Base-by-base conservation (phyloP, 2,113 vertebrate genomes). In the Rhodinocichla rosea region DNA sequence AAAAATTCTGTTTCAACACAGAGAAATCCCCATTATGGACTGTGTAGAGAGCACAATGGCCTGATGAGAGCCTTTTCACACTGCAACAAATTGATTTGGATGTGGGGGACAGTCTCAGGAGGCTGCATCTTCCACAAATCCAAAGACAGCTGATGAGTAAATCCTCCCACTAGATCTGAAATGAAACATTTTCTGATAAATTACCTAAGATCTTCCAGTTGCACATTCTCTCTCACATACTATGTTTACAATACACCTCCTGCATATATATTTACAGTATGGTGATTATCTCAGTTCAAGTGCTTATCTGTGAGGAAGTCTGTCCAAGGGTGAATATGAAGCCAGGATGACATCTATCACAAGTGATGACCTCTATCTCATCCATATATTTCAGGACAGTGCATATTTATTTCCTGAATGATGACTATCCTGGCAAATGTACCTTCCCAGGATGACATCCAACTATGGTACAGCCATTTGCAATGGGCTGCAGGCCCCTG, bases 401-500 rank as follows among this genome's bases (percentile, higher is more conserved):
- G 73, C 37, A 92, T 79, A 96, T 93, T 93, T 96, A 82, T 96
- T 96, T 96, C 88, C 94, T 95, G 86, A 91, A 92, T 91, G 44
- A 95, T 90, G 83, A 86, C 65, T 83, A 42, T 52, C 53, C 86
- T 96, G 96, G 93, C 90, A 95, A 91, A 80, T 49, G n/a, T 60
- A 71, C 65, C 49, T 92, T 89, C 57, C 69, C 55, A 92, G 92
- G 93, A 97, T 62, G 57, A 69, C 52, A 94, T 95, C 92, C 95
- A 96, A 18, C 30, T 69, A 91, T 44, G 62, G 90, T 53, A 94
- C 79, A 93, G 56, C 79, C 37, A 93, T 81, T 95, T 93, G 39
- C 78, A 92, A 95, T 62, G 65, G 83, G 57, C 65, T 84, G 35
- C 40, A 37, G 65, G 65, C 32, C 80, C 84, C 56, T 83, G 76